A percentile compares a stretch with the other conserved stretches of the same genome.
Conservation (phyloP, 2,888 invertebrate genomes). For the Aphodius sticticus region DNA sequence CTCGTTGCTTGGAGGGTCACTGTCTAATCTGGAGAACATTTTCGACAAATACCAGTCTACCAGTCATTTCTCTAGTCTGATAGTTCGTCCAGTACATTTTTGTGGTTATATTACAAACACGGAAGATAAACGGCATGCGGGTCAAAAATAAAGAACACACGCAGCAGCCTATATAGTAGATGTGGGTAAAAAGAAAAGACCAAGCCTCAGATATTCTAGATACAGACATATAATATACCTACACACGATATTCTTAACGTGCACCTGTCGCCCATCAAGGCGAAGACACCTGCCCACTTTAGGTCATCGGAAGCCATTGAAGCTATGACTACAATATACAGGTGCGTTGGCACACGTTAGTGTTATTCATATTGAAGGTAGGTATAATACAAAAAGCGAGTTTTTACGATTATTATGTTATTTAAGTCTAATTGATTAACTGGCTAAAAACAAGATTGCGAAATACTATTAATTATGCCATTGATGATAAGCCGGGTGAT, state of each 20-base stretch:
- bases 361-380: background rate
- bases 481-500: background rate
- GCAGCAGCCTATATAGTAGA: background rate
- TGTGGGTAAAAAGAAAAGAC: background rate
- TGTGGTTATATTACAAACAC: too few relatives aligned
- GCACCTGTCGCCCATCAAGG: background rate
- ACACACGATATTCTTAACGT: background rate
- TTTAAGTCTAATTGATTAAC: background rate
- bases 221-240: background rate
- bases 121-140: background rate
- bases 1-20: background rate
- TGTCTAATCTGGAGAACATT: background rate
- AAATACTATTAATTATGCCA: background rate
- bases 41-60: too few relatives aligned
- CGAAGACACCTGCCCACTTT: background rate
- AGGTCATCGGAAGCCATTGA: background rate
- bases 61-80: too few relatives aligned
- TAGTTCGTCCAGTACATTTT: too few relatives aligned
- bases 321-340: background rate
- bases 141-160: background rate
- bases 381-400: background rate
- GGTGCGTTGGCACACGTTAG: background rate
- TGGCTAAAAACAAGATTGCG: background rate
- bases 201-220: background rate
- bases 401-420: background rate